Evolutionary conservation across 2,113 vertebrate genomes (phyloP), one percentile per base, ranked within the genome.

Genomic region (Burhinus bistriatus): DNA sequence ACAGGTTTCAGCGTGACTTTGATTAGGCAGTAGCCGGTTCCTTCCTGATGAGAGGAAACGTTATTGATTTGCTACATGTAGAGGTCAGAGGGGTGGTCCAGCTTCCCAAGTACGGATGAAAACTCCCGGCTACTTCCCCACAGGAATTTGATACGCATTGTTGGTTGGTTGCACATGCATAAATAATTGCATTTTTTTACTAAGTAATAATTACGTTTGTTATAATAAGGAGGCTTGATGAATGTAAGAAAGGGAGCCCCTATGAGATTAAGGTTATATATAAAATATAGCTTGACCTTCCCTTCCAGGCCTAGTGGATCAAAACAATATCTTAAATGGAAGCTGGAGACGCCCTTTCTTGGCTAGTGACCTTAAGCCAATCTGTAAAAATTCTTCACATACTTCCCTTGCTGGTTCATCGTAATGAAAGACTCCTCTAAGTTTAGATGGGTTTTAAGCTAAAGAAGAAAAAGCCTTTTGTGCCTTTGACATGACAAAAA

Each of bases 301-400:
- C 80, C 19, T 84, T 91, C 70, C 66, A 91, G 79, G 62, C 75
- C 58, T 79, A 66, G 20, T 73, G 84, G 40, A 87, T 93, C 94
- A 79, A 95, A 95, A 95, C 61, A 78, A 2, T 47, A 64, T 84
- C 87, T 93, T 68, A 77, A 54, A 77, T 79, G 1, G 4, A 70
- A 84, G 68, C 81, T 69, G 54, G 66, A 95, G 91, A 65, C 59
- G 54, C 47, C 38, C 80, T 79, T 93, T 87, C 86, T 95, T 83
- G 40, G 69, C 40, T 62, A 49, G 58, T 94, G 95, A 94, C 90
- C 93, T 58, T 65, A 38, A 92, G 90, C 85, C 89, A 83, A 38
- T 75, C 81, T 68, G 45, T 65, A 87, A 87, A 96, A 96, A 96
- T 96, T 96, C 92, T 87, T 93, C 5, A 44, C 92, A 92, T 97